phyloP scores from a whole-genome alignment of 2,888 invertebrate species.

The Mactromeris polynyma region DNA sequence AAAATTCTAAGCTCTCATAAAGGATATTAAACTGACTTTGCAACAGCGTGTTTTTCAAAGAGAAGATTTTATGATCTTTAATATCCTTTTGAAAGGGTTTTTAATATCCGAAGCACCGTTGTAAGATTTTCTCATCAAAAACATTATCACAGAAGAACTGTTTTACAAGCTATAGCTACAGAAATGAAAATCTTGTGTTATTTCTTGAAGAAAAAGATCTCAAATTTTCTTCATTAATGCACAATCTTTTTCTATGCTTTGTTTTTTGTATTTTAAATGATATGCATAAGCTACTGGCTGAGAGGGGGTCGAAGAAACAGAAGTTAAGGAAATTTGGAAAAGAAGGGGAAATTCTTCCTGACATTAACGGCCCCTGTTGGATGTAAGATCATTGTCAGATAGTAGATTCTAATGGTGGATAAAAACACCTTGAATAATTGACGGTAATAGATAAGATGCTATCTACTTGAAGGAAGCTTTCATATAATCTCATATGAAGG shows the following conservation, averaged over 20 bases:
- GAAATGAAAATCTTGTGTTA: not conserved
- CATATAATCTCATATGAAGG: not conserved
- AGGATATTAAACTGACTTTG: slow-evolving; percentile 20
- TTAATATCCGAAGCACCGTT: slow-evolving; percentile 10
- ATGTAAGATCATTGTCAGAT: not conserved
- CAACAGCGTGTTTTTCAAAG: not conserved
- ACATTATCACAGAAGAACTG: not conserved
- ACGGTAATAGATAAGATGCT: slow-evolving; percentile 23
- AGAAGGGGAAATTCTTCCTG: not conserved
- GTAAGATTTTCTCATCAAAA: not conserved
- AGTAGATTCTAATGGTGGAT: slow-evolving; percentile 18
- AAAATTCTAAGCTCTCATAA: not conserved
- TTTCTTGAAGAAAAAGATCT: not conserved
- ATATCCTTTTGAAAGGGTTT: slow-evolving; percentile 7
- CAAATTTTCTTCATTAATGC: not conserved
- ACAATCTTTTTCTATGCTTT: not conserved
- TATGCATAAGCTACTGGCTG: not conserved
- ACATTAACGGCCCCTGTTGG: slow-evolving; percentile 29
- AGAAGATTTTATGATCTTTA: slow-evolving; percentile 16
- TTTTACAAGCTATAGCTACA: not conserved
- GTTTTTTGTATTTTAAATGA: not conserved
- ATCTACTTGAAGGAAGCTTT: slow-evolving; percentile 9
- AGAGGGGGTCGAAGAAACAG: not conserved
- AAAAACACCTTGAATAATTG: slow-evolving; percentile 52
- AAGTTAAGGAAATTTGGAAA: not conserved